phyloP scores from a whole-genome alignment of 1,140 invertebrate species.

The Lepidostoma basale region DNA sequence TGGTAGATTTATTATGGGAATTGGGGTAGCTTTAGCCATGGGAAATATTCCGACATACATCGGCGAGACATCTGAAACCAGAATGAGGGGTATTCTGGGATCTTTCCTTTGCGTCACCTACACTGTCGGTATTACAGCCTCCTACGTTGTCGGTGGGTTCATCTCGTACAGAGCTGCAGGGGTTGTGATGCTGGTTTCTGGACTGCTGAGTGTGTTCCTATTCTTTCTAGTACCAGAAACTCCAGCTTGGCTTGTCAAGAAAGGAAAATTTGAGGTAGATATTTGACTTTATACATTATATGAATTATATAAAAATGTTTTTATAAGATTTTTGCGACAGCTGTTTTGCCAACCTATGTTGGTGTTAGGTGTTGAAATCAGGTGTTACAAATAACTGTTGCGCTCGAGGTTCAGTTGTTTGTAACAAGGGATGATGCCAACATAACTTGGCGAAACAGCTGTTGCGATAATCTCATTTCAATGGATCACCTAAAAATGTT shows the following conservation, averaged over 20 bases:
- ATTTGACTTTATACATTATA: neutral
- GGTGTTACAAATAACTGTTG: too few relatives aligned
- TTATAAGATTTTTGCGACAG: too few relatives aligned
- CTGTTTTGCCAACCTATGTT: too few relatives aligned
- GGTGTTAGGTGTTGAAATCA: too few relatives aligned
- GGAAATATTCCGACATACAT: constrained; percentile 14
- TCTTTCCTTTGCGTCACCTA: constrained; percentile 21
- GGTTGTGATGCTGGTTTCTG: constrained; percentile 1
- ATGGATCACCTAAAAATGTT: too few relatives aligned
- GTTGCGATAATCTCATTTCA: too few relatives aligned
- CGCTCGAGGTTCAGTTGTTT: too few relatives aligned
- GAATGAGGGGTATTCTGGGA: constrained; percentile 20
- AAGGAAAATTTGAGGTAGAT: neutral
- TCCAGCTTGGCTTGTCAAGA: constrained; percentile 1
- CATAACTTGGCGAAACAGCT: too few relatives aligned
- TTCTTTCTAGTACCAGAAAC: constrained; percentile 25
- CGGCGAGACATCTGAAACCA: constrained; percentile 11
- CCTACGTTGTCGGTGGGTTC: constrained; percentile 26
- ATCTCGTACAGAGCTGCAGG: constrained; percentile 21
- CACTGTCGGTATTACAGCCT: constrained; percentile 18
- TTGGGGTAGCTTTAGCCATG: neutral
- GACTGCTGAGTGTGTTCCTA: neutral
- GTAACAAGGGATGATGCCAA: too few relatives aligned
- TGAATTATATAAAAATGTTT: neutral
- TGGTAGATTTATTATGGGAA: neutral